These are phyloP conservation scores for Musca domestica DNA, from an alignment of 1,140 invertebrate species.

Conservation along the genomic window DNA sequence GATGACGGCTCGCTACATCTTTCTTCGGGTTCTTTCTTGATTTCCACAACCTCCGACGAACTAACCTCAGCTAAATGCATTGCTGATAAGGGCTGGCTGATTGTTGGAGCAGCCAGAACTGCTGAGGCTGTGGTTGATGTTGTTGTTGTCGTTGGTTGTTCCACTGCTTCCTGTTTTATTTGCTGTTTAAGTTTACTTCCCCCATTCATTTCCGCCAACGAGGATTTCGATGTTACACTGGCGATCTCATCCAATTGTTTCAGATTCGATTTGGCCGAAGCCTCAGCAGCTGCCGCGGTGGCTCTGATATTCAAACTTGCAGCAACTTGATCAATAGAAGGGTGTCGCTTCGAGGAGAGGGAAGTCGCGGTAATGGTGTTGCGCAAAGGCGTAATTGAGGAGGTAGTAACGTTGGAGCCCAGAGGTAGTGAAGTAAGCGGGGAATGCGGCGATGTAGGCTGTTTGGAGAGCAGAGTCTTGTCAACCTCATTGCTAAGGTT, in stretches of 20 bases:
- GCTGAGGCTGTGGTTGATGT: background rate
- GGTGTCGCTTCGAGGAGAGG: slow-evolving; percentile 39
- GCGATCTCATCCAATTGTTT: slow-evolving; percentile 8
- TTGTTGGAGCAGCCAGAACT: background rate
- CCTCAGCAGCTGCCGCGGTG: slow-evolving; percentile 44
- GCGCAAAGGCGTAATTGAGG: slow-evolving; percentile 18
- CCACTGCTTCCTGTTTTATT: slow-evolving; percentile 5
- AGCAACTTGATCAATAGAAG: slow-evolving; percentile 50
- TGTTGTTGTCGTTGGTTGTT: background rate
- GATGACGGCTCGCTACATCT: background rate
- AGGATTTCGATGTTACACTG: background rate
- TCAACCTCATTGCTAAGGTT: background rate
- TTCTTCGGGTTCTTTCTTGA: slow-evolving; percentile 12
- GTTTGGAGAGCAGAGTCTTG: background rate
- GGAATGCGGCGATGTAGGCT: slow-evolving; percentile 17
- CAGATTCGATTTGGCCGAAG: slow-evolving; percentile 24
- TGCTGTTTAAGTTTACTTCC: background rate
- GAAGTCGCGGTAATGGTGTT: slow-evolving; percentile 33
- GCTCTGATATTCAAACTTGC: slow-evolving; percentile 50
- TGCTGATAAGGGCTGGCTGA: background rate
- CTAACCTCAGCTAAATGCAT: too few species aligned
- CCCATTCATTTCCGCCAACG: background rate
- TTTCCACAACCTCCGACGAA: background rate
- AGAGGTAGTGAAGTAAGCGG: slow-evolving; percentile 31
- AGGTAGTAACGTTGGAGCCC: slow-evolving; percentile 25